These are phyloP conservation scores for Onchidella celtica DNA, from an alignment of 2,888 invertebrate genomes.

Conservation along the genomic window DNA sequence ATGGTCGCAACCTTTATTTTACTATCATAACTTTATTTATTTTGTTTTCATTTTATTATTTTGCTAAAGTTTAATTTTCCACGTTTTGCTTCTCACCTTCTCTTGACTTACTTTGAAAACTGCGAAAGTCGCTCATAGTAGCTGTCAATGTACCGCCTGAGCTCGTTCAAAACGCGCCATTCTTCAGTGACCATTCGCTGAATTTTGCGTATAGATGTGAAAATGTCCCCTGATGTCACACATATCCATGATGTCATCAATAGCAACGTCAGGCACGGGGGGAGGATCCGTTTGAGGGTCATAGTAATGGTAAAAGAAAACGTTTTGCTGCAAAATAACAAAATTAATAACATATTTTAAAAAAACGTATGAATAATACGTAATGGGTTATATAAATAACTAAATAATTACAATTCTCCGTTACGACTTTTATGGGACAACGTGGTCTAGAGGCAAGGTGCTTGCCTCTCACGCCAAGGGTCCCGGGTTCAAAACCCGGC, in stretches of 20 bases:
- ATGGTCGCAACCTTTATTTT: too few relatives aligned
- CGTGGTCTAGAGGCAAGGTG: too few relatives aligned
- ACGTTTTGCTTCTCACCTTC: background rate
- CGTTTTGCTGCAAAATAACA: too few relatives aligned
- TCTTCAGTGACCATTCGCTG: conserved; percentile 34
- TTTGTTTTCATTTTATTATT: background rate
- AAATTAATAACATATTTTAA: too few relatives aligned
- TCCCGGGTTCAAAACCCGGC: too few relatives aligned
- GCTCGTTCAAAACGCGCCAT: conserved; percentile 5
- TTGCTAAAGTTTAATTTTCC: background rate
- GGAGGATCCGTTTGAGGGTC: too few relatives aligned
- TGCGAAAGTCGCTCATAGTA: conserved; percentile 11
- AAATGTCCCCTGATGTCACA: conserved; percentile 21
- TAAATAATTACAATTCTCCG: too few relatives aligned
- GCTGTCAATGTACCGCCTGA: conserved; percentile 26
- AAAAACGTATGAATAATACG: too few relatives aligned
- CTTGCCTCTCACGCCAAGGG: too few relatives aligned
- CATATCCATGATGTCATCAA: background rate
- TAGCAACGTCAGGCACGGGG: background rate
- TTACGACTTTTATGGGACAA: too few relatives aligned
- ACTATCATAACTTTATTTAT: background rate
- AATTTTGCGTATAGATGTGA: conserved; percentile 25
- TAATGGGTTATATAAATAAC: too few relatives aligned
- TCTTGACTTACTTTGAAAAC: conserved; percentile 20
- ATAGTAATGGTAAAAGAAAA: too few relatives aligned